These are phyloP conservation scores for Epinephelus moara DNA, from an alignment of 2,113 vertebrate genomes.

Conservation along the genomic window DNA sequence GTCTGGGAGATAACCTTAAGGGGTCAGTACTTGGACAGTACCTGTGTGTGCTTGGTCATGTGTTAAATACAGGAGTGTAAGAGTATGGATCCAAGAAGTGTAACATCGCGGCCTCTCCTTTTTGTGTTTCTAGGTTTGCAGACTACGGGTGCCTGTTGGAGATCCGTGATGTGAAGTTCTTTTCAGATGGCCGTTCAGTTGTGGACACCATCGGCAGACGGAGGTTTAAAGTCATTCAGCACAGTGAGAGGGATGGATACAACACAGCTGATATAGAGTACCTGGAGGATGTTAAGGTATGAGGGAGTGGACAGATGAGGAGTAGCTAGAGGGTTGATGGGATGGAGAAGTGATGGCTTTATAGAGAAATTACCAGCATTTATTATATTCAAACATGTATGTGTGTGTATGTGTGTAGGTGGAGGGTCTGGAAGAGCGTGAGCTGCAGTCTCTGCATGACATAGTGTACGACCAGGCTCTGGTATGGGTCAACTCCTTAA, in stretches of 20 bases:
- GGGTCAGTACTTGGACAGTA: conserved; percentile 73
- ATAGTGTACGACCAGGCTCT: conserved; percentile 91
- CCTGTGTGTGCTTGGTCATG: neutral
- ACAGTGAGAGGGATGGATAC: conserved; percentile 92
- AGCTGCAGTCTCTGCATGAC: conserved; percentile 89
- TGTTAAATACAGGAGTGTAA: neutral
- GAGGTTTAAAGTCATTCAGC: conserved; percentile 90
- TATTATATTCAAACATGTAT: neutral
- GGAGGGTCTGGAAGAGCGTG: conserved; percentile 87
- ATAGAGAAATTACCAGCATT: neutral
- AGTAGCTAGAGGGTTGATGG: neutral
- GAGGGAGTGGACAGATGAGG: neutral
- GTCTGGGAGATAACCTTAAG: conserved; percentile 89
- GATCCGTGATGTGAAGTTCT: conserved; percentile 91
- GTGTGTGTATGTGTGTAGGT: conserved; percentile 83
- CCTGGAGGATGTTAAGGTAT: conserved; percentile 91
- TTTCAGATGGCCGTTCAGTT: conserved; percentile 92
- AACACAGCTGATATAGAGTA: conserved; percentile 94
- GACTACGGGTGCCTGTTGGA: conserved; percentile 93
- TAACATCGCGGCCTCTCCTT: neutral
- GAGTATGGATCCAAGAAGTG: neutral
- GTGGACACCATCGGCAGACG: conserved; percentile 90
- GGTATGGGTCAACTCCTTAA: conserved; percentile 92
- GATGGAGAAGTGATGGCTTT: neutral
- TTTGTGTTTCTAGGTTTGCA: conserved; percentile 81